Percentiles rank a stretch among this genome's conserved stretches.
Conservation (phyloP, 2,113 vertebrate species). For the Engystomops pustulosus region DNA sequence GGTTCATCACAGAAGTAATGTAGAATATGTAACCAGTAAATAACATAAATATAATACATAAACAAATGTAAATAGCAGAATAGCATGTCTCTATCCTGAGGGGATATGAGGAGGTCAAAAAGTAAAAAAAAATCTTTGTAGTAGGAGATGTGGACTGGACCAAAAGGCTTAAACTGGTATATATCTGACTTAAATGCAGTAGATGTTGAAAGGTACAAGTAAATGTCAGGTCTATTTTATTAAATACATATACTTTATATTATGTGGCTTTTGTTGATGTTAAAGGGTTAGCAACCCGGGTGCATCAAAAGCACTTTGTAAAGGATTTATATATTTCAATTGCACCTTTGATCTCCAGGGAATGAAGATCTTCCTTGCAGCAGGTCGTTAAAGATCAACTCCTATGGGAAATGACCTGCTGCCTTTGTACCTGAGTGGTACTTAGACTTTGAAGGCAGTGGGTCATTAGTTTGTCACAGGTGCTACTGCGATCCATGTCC, state of each 20-base stretch:
- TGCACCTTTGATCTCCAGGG: conserved; percentile 9
- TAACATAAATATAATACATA: too few relatives aligned
- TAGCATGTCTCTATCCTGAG: too few relatives aligned
- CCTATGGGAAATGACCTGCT: conserved; percentile 10
- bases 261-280: conserved; percentile 36
- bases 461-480: too few relatives aligned
- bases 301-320: conserved; percentile 25
- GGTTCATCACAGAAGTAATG: too few relatives aligned
- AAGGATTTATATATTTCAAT: conserved; percentile 31
- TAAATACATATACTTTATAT: conserved; percentile 27
- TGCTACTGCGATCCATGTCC: too few relatives aligned
- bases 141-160: too few relatives aligned
- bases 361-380: not conserved
- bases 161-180: too few relatives aligned
- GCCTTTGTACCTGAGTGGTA: not conserved
- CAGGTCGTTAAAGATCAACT: conserved; percentile 33
- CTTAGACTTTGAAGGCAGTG: not conserved
- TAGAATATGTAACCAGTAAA: too few relatives aligned
- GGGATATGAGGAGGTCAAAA: too few relatives aligned
- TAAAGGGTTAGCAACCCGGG: conserved; percentile 36
- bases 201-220: not conserved
- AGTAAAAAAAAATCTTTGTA: too few relatives aligned
- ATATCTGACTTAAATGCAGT: conserved; percentile 15
- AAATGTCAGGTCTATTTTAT: conserved; percentile 40
- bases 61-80: too few relatives aligned